Base-by-base conservation (phyloP, 2,797 vertebrate genomes). In the Siniperca obscura region DNA sequence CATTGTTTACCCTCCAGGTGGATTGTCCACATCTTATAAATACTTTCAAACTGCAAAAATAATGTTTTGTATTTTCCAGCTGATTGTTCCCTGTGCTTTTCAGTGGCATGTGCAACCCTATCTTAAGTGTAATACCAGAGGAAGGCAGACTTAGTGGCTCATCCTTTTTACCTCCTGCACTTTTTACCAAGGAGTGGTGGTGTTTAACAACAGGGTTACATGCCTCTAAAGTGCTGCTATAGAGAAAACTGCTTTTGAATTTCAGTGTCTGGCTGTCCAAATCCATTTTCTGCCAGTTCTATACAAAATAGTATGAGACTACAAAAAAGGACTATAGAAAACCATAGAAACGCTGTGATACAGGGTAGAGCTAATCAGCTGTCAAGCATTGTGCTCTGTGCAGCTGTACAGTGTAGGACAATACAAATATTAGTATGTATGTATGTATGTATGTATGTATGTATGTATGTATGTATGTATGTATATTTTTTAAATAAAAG, bases 131-230 rank as follows among this genome's bases (percentile, higher is more conserved):
- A 50, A 57, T 59, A 17, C 42, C 56, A 40, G 56, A 30, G 66
- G 17, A 56, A 30, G 27, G 27, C 50, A 27, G 55, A 68, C 65
- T 59, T 44, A 6, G 14, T 22, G 21, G 30, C 34, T 53, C 48
- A 55, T 78, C 57, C 22, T 6, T 27, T 34, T 53, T 52, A 67
- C 42, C 21, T 59, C 17, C 52, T 53, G 25, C 61, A n/a, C 27
- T 13, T 44, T 46, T 65, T 42, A 55, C 42, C 17, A 42, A 25
- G 16, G 6, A 60, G 34, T n/a, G 34, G 1, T 64, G 67, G 27
- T 55, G 19, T 65, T 68, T 60, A 59, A 73, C 61, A 80, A 48
- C 64, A 72, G 38, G 61, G 27, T 67, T 57, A 9, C 12, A 34
- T 57, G 27, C 6, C n/a, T 69, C n/a, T 72, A 5, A 22, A 42